A percentile compares a stretch with the other conserved stretches of the same genome.
These are phyloP conservation scores for Calosoma granatense DNA, from an alignment of 1,140 invertebrate genomes.

Conservation along the genomic window DNA sequence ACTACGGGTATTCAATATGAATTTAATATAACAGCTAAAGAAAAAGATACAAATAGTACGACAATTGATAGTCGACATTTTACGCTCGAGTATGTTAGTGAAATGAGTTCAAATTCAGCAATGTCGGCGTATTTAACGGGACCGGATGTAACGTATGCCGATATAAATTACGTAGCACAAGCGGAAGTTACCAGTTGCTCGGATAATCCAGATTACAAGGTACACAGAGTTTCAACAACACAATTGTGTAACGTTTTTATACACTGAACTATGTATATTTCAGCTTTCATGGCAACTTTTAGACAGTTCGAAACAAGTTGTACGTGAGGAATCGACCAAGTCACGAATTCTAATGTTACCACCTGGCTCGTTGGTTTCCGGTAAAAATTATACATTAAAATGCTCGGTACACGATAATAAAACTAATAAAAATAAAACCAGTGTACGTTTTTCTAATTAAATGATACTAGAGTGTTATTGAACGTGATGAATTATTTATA, in stretches of 20 bases:
- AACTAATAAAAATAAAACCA: too few relatives aligned
- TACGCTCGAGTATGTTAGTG: neutral
- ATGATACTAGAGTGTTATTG: neutral
- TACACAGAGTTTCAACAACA: neutral
- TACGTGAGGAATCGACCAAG: neutral
- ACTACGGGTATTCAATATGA: neutral
- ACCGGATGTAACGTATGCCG: neutral
- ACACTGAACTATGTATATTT: neutral
- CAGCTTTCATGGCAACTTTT: neutral
- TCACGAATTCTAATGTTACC: neutral
- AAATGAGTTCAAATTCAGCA: neutral
- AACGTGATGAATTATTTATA: neutral
- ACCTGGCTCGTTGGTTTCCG: neutral
- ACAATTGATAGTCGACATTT: neutral
- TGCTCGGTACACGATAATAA: too few relatives aligned
- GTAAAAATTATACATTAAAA: neutral
- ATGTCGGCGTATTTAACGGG: neutral
- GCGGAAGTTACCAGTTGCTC: neutral
- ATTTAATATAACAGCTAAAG: neutral
- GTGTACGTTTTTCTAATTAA: neutral
- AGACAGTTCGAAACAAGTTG: neutral
- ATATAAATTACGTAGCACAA: neutral
- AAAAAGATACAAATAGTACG: neutral
- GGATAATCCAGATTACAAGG: neutral
- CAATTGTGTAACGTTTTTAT: neutral